Evolutionary conservation across 2,113 vertebrate species (phyloP), one percentile per base, ranked within the genome.

Genomic region (Atractosteus spatula): DNA sequence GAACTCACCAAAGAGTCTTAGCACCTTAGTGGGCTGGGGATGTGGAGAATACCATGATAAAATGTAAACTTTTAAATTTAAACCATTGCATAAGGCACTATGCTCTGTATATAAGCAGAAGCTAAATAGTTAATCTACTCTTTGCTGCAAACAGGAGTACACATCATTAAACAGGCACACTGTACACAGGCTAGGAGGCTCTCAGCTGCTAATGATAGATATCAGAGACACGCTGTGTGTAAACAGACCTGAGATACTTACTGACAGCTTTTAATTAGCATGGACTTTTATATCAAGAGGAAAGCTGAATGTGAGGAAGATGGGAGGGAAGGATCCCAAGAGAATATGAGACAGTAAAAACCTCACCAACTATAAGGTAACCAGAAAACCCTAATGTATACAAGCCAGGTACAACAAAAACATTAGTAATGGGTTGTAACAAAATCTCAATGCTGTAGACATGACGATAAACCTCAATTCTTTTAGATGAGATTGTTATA

Each of bases 211-310:
- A 73, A 73, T 73, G 71, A 67, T 67, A 66, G 51, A 44, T 73
- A 67, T 56, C 51, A 67, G 71, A 66, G 71, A 57, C 8, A n/a
- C 54, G 16, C 64, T 12, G 71, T 55, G 45, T 44, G 64, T 66
- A 73, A 59, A 73, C 63, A 73, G 63, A 73, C 71, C 63, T 66
- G 63, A 57, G 55, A 73, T 67, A 55, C 63, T 66, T 66, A 43
- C 71, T 67, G 71, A 66, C 71, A 67, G 63, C 55, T 66, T 73
- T 73, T 73, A 73, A 73, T 73, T 73, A 73, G 71, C 71, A 41
- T 62, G 41, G 62, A 66, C 71, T 73, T 66, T 73, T 47, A 65
- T 67, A 17, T 67, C 41, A 55, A 54, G n/a, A 45, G 64, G 8
- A 51, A 65, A 65, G 6, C 41, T 65, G 62, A 41, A 41, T 65